Evolutionary conservation across 2,797 vertebrate species (phyloP).

Genomic region (Hydrophis major): DNA sequence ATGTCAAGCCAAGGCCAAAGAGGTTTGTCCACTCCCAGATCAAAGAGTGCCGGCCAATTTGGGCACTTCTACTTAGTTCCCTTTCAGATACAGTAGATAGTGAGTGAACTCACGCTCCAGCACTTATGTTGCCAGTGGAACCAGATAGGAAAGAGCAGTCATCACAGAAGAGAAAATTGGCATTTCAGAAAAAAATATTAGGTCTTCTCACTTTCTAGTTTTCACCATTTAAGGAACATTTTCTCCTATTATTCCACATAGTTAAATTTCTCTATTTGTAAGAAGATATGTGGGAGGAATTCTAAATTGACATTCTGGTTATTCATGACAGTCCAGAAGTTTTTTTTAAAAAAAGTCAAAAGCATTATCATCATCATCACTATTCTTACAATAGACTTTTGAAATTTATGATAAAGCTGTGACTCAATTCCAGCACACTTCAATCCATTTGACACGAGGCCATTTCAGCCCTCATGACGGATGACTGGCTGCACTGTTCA

Average conservation of each 20-base stretch:
- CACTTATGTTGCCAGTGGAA: background rate
- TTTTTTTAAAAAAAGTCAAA: background rate
- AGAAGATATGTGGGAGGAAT: background rate
- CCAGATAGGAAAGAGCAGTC: background rate
- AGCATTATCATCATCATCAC: background rate
- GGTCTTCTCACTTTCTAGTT: background rate
- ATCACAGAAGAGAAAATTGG: background rate
- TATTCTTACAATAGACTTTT: constrained; percentile 28
- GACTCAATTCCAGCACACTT: constrained; percentile 23
- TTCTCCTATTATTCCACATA: background rate
- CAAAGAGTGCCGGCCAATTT: background rate
- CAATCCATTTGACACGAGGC: background rate
- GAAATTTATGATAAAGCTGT: constrained; percentile 33
- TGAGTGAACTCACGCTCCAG: background rate
- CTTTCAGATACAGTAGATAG: background rate
- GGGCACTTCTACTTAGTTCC: background rate
- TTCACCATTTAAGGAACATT: background rate
- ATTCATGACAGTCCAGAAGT: background rate
- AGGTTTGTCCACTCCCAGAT: background rate
- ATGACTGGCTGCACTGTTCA: background rate
- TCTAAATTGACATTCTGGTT: background rate
- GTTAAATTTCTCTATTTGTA: background rate
- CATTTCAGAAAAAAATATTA: background rate
- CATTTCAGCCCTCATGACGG: background rate
- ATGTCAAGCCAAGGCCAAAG: background rate